phyloP scores from a whole-genome alignment of 1,140 invertebrate species.

The Sinonovacula constricta region DNA sequence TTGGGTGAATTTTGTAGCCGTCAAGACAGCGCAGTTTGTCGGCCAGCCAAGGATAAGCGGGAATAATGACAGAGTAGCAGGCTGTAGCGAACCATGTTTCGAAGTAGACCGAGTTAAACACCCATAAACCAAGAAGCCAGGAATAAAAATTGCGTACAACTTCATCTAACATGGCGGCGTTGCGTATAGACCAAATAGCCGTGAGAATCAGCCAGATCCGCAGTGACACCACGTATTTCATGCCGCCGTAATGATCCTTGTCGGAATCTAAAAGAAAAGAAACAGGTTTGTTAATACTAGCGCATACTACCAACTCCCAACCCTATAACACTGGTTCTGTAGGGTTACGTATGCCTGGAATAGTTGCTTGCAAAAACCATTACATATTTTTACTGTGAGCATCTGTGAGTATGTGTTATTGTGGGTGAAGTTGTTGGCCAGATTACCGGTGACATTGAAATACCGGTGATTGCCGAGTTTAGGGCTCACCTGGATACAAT shows the following conservation, averaged over 20 bases:
- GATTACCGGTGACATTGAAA: too few relatives aligned
- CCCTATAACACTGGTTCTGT: too few relatives aligned
- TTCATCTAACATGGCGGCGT: constrained; percentile 33
- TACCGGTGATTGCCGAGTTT: too few relatives aligned
- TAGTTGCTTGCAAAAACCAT: too few relatives aligned
- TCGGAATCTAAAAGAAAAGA: not conserved
- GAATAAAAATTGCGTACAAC: constrained; percentile 46
- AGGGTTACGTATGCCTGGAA: too few relatives aligned
- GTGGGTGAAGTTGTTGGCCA: too few relatives aligned
- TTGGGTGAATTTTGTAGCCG: constrained; percentile 63
- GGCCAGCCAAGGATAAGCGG: constrained; percentile 59
- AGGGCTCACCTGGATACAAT: too few relatives aligned
- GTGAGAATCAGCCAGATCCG: not conserved
- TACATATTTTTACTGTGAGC: too few relatives aligned
- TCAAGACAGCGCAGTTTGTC: constrained; percentile 57
- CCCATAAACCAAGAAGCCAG: constrained; percentile 21
- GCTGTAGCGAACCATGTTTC: constrained; percentile 66
- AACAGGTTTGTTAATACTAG: too few relatives aligned
- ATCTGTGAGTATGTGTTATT: too few relatives aligned
- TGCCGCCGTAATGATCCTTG: not conserved
- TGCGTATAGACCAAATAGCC: not conserved
- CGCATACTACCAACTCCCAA: too few relatives aligned
- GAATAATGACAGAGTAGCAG: constrained; percentile 62
- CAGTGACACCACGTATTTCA: not conserved
- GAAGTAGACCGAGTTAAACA: constrained; percentile 71